Base-by-base conservation (phyloP, 2,888 invertebrate genomes). In the Hirtodrosophila alboralis region DNA sequence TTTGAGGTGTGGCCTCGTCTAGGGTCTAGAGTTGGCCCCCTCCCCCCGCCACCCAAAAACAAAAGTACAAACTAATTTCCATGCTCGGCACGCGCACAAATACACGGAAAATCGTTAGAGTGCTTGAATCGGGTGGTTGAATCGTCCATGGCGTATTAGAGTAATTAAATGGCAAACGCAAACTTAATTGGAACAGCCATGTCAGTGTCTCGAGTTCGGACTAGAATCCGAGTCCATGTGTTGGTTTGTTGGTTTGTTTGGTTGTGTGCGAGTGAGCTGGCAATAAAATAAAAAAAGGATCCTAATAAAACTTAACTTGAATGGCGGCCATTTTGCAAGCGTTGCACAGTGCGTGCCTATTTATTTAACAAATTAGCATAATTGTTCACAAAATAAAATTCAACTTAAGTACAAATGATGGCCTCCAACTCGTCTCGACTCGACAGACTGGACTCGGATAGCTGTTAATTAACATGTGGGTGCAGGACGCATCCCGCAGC, bases 361-460 rank as follows among this genome's bases (percentile, higher is more conserved):
- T 77, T 78, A 86, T 86, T 87, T 87, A 87, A 83, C 88, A 84
- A 87, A 88, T 89, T 89, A 89, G 83, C 88, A 89, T 88, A 88
- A 88, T 88, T 88, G 88, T 88, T 85, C 84, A 79, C 75, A 69
- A 85, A 86, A 87, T 87, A 86, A 87, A 88, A 87, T 77, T 85
- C 84, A 85, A 85, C 87, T 86, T 87, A 84, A 85, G 71, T 86
- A 83, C 86, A 83, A 83, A 83, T 83, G 81, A 83, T 80, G 85
- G 74, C 43, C 40, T 7, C 8, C 31, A 34, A 33, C 58, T 28
- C 41, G 18, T 10, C 30, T 2, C 23, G n/a, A 40, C 56, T 34
- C 2, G 12, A n/a, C 26, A 4, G n/a, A 7, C 30, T 45, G 34
- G 7, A 23, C 27, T 13, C 12, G 60, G 34, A 45, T 53, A 68